Conservation (phyloP, 2,888 invertebrate species). For the Bruchidius siliquastri region DNA sequence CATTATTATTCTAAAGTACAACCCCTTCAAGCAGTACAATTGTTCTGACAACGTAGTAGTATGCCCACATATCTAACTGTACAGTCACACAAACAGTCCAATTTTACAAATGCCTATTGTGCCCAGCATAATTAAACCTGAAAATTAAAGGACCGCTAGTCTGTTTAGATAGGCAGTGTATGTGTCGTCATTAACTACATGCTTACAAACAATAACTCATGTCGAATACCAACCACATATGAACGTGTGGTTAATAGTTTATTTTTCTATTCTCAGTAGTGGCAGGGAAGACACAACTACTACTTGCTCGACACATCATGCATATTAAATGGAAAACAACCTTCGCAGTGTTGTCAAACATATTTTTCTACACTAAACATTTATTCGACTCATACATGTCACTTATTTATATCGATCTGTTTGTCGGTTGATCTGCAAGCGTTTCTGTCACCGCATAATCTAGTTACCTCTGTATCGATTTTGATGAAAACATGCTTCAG, state of each 20-base stretch:
- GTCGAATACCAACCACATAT: neutral
- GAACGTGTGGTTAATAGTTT: neutral
- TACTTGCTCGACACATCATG: neutral
- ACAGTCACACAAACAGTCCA: neutral
- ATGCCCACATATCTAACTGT: neutral
- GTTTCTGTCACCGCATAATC: too few relatives aligned
- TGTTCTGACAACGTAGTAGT: neutral
- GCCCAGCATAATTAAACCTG: neutral
- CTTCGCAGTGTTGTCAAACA: neutral
- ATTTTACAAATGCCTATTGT: neutral
- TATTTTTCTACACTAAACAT: neutral
- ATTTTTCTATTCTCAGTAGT: neutral
- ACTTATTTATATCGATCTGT: too few relatives aligned
- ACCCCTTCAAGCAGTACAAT: neutral
- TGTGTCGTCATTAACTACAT: neutral
- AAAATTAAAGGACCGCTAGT: neutral
- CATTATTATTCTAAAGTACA: neutral
- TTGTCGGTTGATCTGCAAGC: too few relatives aligned
- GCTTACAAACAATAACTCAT: neutral
- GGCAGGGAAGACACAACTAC: neutral
- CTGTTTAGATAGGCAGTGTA: neutral
- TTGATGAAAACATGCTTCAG: too few relatives aligned
- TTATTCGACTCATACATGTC: too few relatives aligned
- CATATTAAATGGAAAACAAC: neutral
- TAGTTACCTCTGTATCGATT: too few relatives aligned